Evolutionary conservation across 2,113 vertebrate genomes (phyloP).

Genomic region (Erythrocebus patas): DNA sequence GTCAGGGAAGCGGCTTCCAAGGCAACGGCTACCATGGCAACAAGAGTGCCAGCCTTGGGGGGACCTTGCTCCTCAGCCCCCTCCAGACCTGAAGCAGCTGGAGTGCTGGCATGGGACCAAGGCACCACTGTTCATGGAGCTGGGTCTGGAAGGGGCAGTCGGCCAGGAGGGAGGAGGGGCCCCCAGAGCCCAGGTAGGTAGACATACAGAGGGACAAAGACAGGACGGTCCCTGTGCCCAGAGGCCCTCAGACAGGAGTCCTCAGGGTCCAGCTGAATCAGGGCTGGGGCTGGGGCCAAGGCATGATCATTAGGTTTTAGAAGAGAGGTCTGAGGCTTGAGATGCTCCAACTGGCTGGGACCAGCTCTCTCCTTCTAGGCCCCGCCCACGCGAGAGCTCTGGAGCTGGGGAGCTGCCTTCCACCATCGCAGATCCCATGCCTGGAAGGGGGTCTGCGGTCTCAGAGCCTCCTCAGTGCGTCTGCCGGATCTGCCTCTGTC

Average conservation of each 20-base stretch:
- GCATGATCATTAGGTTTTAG: not conserved
- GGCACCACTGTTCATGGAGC: not conserved
- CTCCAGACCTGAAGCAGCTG: constrained; percentile 29
- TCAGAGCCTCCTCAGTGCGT: not conserved
- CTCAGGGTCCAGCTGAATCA: not conserved
- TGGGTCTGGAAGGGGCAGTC: not conserved
- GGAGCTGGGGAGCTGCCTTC: not conserved
- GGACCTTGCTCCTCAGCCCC: constrained; percentile 36
- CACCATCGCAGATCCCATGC: not conserved
- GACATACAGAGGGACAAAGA: not conserved
- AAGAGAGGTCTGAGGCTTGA: not conserved
- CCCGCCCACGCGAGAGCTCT: not conserved
- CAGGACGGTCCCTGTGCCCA: not conserved
- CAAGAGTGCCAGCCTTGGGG: constrained; percentile 38
- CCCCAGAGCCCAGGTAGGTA: not conserved
- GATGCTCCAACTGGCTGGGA: not conserved
- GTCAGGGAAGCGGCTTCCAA: constrained; percentile 68
- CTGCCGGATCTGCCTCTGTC: not conserved
- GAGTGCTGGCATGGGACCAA: not conserved
- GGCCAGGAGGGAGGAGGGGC: not conserved
- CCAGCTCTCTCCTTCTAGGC: not conserved
- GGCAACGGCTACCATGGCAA: constrained; percentile 77
- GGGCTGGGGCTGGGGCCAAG: not conserved
- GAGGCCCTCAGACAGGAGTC: not conserved
- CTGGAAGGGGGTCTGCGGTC: not conserved